Percentiles rank a stretch among this genome's conserved stretches.
These are phyloP conservation scores for Clarias magur DNA, from an alignment of 2,113 vertebrate species.

Conservation along the genomic window DNA sequence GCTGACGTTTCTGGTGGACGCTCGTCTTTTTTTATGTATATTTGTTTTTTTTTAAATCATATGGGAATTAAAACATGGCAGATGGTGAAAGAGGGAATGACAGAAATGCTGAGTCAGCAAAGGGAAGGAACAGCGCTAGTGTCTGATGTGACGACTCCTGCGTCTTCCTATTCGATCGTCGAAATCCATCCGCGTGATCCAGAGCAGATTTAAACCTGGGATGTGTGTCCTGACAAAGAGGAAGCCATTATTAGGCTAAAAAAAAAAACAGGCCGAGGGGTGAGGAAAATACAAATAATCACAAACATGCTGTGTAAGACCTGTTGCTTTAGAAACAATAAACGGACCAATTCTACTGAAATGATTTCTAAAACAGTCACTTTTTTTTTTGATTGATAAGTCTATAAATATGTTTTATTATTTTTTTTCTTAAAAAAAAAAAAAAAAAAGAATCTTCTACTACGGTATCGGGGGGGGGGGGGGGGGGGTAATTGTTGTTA, in stretches of 20 bases:
- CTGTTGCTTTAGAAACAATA: background rate
- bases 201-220: background rate
- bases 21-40: background rate
- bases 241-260: slow-evolving; percentile 7
- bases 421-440: no score
- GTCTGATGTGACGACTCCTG: background rate
- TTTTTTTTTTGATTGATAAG: background rate
- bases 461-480: background rate
- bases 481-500: slow-evolving; percentile 11
- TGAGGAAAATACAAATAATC: background rate
- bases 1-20: slow-evolving; percentile 14
- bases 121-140: background rate
- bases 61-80: background rate
- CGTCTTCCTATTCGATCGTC: background rate
- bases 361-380: background rate
- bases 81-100: background rate
- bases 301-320: background rate
- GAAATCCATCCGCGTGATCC: background rate
- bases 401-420: background rate
- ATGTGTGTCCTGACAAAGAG: background rate
- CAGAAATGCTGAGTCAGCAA: slow-evolving; percentile 8
- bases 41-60: background rate
- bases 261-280: background rate
- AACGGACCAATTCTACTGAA: background rate
- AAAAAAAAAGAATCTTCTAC: background rate